A percentile compares a stretch with the other conserved stretches of the same genome.
Evolutionary conservation across 2,888 invertebrate species (phyloP).

Genomic region (Lutraria lutraria): DNA sequence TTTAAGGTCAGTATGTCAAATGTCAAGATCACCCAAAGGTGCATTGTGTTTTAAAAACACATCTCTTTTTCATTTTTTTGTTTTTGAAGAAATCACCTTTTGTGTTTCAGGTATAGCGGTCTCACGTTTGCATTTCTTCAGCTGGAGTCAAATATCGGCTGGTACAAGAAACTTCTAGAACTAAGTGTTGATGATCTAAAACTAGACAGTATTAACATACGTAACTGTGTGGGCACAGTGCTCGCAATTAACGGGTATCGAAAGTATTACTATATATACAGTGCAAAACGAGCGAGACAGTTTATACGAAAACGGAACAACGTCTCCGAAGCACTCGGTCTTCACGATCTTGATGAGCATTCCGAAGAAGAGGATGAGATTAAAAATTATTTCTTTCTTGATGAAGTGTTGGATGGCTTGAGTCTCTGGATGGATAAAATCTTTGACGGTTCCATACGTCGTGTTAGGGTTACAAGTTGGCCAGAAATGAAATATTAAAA

Average conservation of each 20-base stretch:
- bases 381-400: constrained; percentile 73
- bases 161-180: constrained; percentile 96
- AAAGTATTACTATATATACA: constrained; percentile 99
- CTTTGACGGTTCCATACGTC: constrained; percentile 97
- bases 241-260: constrained; percentile 97
- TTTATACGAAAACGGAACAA: constrained; percentile 75
- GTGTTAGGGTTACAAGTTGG: constrained; percentile 99
- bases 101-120: constrained; percentile 94
- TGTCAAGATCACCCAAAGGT: too few species aligned
- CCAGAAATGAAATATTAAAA: constrained; percentile 88
- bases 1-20: too few species aligned
- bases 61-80: too few species aligned
- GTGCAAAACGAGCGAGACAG: constrained; percentile 87
- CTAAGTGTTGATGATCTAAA: constrained; percentile 91
- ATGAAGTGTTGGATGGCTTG: constrained; percentile 91
- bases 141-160: constrained; percentile 95
- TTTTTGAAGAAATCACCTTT: too few species aligned
- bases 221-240: constrained; percentile 96
- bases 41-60: too few species aligned
- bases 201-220: constrained; percentile 92
- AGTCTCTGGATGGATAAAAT: constrained; percentile 98
- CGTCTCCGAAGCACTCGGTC: constrained; percentile 77
- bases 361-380: constrained; percentile 71
- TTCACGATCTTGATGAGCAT: constrained; percentile 74
- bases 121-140: constrained; percentile 97